phyloP scores from a whole-genome alignment of 2,797 vertebrate species.

The Muscicapa striata region DNA sequence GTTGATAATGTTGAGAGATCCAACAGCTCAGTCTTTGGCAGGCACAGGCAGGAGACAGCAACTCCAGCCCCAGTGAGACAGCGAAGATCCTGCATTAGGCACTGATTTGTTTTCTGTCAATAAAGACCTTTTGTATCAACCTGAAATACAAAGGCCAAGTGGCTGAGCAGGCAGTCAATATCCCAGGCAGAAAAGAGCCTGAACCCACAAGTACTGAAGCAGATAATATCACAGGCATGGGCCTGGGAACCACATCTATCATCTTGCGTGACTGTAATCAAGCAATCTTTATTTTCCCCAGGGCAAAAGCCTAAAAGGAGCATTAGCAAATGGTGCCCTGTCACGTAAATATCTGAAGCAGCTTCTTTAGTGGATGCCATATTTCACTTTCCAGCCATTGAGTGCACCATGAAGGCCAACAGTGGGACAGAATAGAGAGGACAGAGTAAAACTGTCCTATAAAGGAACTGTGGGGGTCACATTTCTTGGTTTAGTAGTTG shows the following conservation, averaged over 20 bases:
- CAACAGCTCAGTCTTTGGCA: not conserved
- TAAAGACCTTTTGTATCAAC: constrained; percentile 17
- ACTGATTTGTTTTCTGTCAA: not conserved
- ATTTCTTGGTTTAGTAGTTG: not conserved
- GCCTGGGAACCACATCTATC: constrained; percentile 12
- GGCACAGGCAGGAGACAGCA: not conserved
- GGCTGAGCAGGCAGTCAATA: constrained; percentile 36
- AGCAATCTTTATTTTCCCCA: constrained; percentile 4
- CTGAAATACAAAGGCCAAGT: constrained; percentile 9
- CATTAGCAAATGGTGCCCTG: constrained; percentile 47
- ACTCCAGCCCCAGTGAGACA: not conserved
- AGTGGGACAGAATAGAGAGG: not conserved
- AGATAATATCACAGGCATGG: constrained; percentile 11
- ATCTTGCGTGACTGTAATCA: constrained; percentile 2
- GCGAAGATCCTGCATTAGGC: not conserved
- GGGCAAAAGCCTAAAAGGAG: constrained; percentile 12
- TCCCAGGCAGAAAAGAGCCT: constrained; percentile 5
- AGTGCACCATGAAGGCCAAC: not conserved
- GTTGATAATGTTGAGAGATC: not conserved
- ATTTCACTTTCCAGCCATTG: constrained; percentile 18
- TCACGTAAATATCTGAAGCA: constrained; percentile 27
- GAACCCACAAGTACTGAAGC: not conserved
- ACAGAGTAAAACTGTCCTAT: not conserved
- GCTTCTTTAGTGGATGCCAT: constrained; percentile 17
- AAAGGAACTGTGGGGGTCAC: not conserved